Percentiles rank a stretch among this genome's conserved stretches.
Evolutionary conservation across 1,140 invertebrate genomes (phyloP).

Genomic region (Pseudomyrmex pallidus): DNA sequence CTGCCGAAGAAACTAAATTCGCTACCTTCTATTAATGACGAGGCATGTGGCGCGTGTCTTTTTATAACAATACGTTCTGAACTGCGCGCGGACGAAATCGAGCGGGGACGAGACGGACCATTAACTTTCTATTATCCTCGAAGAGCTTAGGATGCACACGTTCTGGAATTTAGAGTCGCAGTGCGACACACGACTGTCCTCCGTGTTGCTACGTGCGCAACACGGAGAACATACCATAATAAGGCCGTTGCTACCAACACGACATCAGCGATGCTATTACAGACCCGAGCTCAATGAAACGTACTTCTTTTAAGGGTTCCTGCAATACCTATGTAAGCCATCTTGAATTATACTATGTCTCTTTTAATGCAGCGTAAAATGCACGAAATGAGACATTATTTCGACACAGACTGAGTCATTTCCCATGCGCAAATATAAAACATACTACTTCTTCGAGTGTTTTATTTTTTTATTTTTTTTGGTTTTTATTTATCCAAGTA

Average conservation of each 20-base stretch:
- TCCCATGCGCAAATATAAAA: not conserved
- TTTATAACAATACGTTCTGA: constrained; percentile 52
- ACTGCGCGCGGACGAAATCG: constrained; percentile 37
- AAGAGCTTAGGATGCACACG: constrained; percentile 57
- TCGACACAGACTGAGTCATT: not conserved
- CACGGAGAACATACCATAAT: not conserved
- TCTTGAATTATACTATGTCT: constrained; percentile 33
- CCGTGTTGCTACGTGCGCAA: constrained; percentile 30
- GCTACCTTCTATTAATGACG: constrained; percentile 48
- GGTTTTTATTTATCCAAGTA: too few relatives aligned
- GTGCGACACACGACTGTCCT: not conserved
- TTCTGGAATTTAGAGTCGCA: constrained; percentile 45
- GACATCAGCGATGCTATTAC: constrained; percentile 35
- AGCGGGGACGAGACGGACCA: constrained; percentile 50
- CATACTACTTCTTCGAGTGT: not conserved
- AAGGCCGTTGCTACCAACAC: constrained; percentile 44
- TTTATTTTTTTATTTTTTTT: not conserved
- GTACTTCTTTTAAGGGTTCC: constrained; percentile 44
- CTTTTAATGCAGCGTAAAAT: constrained; percentile 49
- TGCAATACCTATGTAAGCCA: constrained; percentile 42
- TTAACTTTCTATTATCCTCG: constrained; percentile 58
- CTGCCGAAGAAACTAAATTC: constrained; percentile 42
- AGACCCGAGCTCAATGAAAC: constrained; percentile 24
- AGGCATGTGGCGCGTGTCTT: constrained; percentile 41
- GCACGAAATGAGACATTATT: not conserved